phyloP scores from a whole-genome alignment of 2,797 vertebrate species.

The Cephalopachus bancanus region DNA sequence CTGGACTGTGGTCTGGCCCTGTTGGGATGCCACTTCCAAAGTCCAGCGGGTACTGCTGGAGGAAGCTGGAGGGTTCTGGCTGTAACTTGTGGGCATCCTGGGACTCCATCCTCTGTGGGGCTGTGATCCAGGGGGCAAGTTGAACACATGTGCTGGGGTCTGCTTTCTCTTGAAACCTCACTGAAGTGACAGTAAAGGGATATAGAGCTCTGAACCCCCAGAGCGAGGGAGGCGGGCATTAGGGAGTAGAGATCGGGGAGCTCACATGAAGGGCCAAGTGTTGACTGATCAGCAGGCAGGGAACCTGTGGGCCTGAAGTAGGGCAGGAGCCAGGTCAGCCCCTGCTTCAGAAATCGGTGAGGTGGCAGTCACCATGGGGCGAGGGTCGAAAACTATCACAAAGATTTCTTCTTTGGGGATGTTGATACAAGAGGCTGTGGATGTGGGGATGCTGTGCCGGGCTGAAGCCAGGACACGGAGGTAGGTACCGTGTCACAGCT shows the following conservation, averaged over 20 bases:
- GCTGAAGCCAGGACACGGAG: background rate
- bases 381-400: background rate
- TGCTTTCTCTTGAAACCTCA: background rate
- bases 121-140: accelerated
- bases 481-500: background rate
- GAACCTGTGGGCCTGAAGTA: accelerated
- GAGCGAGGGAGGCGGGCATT: accelerated
- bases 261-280: accelerated
- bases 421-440: background rate
- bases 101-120: accelerated
- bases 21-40: accelerated
- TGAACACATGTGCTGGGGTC: accelerated
- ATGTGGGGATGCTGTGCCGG: accelerated
- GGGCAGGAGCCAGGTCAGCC: accelerated
- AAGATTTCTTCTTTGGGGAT: background rate
- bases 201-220: background rate
- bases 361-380: accelerated
- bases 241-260: accelerated
- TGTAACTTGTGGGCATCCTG: accelerated
- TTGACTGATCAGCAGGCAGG: background rate
- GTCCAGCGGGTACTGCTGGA: background rate
- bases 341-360: accelerated
- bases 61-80: background rate
- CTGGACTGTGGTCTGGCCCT: accelerated
- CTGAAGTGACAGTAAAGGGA: accelerated